These are phyloP conservation scores for Cybosia mesomella DNA, from an alignment of 2,888 invertebrate genomes.

Conservation along the genomic window DNA sequence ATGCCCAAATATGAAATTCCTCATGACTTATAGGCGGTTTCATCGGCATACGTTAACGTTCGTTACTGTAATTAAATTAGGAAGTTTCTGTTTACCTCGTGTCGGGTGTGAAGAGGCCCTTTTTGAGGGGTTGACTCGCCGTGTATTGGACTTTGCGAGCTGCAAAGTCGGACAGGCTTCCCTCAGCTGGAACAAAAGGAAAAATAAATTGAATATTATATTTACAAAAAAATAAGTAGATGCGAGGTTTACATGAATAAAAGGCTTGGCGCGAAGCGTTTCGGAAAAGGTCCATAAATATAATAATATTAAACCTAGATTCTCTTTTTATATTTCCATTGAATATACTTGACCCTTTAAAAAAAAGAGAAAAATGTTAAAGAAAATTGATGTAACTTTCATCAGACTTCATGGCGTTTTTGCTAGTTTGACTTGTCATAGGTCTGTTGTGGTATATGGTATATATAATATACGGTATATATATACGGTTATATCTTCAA, in stretches of 20 bases:
- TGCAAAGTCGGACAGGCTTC: constrained; percentile 96
- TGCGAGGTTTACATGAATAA: neutral
- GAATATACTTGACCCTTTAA: too few relatives aligned
- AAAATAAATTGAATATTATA: constrained; percentile 31
- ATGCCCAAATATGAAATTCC: constrained; percentile 20
- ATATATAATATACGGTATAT: too few relatives aligned
- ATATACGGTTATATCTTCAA: too few relatives aligned
- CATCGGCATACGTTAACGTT: constrained; percentile 28
- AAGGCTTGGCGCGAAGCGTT: neutral
- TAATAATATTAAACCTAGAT: too few relatives aligned
- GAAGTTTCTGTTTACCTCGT: constrained; percentile 83
- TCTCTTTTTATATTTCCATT: too few relatives aligned
- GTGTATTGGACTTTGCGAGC: constrained; percentile 92
- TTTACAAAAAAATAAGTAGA: neutral
- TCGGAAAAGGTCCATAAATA: too few relatives aligned
- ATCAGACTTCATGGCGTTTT: neutral
- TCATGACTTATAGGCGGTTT: constrained; percentile 23
- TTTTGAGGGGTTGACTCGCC: constrained; percentile 89
- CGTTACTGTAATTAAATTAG: constrained; percentile 45
- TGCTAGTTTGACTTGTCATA: neutral
- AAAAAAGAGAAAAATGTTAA: too few relatives aligned
- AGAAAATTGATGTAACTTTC: neutral
- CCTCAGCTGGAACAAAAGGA: constrained; percentile 92
- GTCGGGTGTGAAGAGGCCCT: constrained; percentile 91
- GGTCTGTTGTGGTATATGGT: too few relatives aligned